Conservation (phyloP, 2,888 invertebrate genomes). For the Idaea straminata region DNA sequence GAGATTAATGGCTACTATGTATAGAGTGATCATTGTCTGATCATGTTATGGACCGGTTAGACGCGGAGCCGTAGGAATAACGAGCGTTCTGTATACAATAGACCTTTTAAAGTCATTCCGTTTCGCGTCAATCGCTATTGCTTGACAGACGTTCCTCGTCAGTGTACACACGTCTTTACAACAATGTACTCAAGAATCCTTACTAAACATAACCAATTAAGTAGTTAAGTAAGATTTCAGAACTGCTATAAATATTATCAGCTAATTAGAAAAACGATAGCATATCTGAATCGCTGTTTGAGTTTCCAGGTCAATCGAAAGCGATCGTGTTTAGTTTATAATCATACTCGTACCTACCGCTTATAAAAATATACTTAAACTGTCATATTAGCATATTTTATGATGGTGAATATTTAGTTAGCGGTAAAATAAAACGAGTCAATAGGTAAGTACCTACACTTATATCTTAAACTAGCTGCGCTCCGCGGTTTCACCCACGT, state of each 20-base stretch:
- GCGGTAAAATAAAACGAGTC: neutral
- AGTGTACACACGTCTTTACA: constrained; percentile 60
- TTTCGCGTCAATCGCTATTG: constrained; percentile 68
- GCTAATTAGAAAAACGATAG: constrained; percentile 15
- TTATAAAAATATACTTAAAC: neutral
- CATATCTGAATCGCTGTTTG: constrained; percentile 14
- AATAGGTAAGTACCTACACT: neutral
- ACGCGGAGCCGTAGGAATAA: constrained; percentile 59
- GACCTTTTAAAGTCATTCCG: constrained; percentile 79
- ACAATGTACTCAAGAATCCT: constrained; percentile 30
- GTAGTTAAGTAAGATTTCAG: constrained; percentile 14
- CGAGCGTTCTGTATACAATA: constrained; percentile 79
- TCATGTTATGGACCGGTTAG: constrained; percentile 78
- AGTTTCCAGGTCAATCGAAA: constrained; percentile 10
- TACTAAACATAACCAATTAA: constrained; percentile 16
- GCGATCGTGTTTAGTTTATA: neutral
- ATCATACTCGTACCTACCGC: neutral
- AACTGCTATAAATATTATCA: constrained; percentile 16
- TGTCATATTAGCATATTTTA: constrained; percentile 1
- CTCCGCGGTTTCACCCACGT: too few species aligned
- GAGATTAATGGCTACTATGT: constrained; percentile 65
- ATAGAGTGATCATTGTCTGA: constrained; percentile 76
- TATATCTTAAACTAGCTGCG: neutral
- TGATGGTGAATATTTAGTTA: neutral
- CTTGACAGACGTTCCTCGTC: constrained; percentile 40